Percentiles rank a stretch among this genome's conserved stretches.
Conservation (phyloP, 2,113 vertebrate genomes). For the Theropithecus gelada region DNA sequence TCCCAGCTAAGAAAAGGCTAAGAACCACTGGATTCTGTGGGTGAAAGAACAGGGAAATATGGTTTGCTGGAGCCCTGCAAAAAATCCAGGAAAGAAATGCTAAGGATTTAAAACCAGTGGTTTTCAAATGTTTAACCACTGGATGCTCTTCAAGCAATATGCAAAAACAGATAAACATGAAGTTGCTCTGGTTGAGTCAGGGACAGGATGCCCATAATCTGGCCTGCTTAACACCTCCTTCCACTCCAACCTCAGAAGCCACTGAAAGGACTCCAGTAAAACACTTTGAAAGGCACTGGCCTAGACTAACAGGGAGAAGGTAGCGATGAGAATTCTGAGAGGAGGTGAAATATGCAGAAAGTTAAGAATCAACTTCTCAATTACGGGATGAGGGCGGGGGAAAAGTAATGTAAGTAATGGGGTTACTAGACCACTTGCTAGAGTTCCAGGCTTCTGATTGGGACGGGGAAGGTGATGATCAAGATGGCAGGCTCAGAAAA, state of each 20-base stretch:
- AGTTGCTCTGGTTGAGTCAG: not conserved
- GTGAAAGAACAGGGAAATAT: not conserved
- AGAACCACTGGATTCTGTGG: not conserved
- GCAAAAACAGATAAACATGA: not conserved
- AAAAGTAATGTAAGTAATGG: not conserved
- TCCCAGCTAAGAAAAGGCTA: not conserved
- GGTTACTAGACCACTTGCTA: not conserved
- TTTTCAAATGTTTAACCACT: not conserved
- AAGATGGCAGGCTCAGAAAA: not conserved
- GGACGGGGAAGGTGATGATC: not conserved
- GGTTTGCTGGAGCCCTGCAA: not conserved
- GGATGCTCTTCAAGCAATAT: not conserved
- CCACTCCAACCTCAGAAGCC: not conserved
- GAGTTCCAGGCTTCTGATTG: not conserved
- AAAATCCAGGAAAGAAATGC: not conserved
- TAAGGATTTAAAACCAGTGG: not conserved
- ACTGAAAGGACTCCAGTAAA: not conserved
- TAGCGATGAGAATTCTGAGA: conserved; percentile 14
- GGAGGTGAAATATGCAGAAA: not conserved
- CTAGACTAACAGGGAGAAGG: conserved; percentile 37
- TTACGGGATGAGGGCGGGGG: not conserved
- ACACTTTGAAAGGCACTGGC: not conserved
- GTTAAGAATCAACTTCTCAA: not conserved
- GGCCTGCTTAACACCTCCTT: not conserved
- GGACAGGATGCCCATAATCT: not conserved